Conservation (phyloP, 2,797 vertebrate genomes). For the Halcyon badia region DNA sequence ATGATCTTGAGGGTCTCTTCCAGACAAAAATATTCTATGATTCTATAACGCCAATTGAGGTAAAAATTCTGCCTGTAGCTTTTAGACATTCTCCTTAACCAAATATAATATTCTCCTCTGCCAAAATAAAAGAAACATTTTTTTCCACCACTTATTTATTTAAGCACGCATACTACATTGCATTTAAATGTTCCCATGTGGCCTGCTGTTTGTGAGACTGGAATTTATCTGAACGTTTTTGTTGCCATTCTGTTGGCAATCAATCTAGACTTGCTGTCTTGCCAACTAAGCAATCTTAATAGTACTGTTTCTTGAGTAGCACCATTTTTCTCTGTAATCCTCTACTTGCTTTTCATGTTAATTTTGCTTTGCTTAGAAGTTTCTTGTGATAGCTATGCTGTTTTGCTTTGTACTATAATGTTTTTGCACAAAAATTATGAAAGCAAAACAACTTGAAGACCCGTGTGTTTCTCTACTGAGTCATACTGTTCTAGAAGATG, state of each 20-base stretch:
- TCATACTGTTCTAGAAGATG: not conserved
- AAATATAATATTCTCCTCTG: not conserved
- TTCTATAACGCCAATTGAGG: not conserved
- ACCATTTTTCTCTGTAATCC: conserved; percentile 29
- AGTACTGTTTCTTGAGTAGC: conserved; percentile 28
- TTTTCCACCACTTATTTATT: not conserved
- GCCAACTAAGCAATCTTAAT: conserved; percentile 15
- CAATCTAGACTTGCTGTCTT: conserved; percentile 12
- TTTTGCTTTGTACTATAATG: not conserved
- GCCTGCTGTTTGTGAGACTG: not conserved
- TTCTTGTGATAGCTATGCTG: not conserved
- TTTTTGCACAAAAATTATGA: not conserved
- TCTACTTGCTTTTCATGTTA: conserved; percentile 11
- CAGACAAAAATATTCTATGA: too few relatives aligned
- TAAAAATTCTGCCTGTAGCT: not conserved
- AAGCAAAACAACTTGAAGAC: conserved; percentile 6
- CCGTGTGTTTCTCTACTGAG: not conserved
- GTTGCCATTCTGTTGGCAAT: conserved; percentile 39
- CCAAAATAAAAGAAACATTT: not conserved
- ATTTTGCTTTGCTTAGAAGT: conserved; percentile 35
- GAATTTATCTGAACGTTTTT: conserved; percentile 6
- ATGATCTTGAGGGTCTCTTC: too few relatives aligned
- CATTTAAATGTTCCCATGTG: conserved; percentile 19
- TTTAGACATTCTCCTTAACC: not conserved
- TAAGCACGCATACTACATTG: not conserved